Evolutionary conservation across 2,888 invertebrate genomes (phyloP), one percentile per base, ranked within the genome.

Genomic region (Prenolepis imparis): DNA sequence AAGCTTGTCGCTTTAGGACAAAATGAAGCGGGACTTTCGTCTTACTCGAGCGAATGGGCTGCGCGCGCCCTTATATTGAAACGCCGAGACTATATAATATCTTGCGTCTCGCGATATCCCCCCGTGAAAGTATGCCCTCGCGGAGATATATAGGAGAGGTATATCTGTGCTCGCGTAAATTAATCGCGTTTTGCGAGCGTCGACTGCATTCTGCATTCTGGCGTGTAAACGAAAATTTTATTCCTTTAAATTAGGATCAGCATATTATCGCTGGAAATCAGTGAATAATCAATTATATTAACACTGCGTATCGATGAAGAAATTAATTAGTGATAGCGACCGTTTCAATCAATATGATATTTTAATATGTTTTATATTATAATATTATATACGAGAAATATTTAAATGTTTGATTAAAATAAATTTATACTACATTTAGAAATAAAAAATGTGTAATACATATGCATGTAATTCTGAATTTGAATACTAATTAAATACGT

Each of bases 1-100:
- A 94, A 94, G 88, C 94, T 94, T 94, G 94, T 94, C 94, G 94
- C 91, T 94, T 94, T 93, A 94, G 93, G 92, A 93, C 89, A 93
- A 93, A 94, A 94, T 93, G 92, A 94, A 93, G 92, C 92, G 91
- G 85, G 85, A 88, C 86, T 89, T 85, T 82, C 84, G 89, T 83
- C 73, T 83, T 73, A 80, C 72, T 70, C 39, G 5, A 5, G 36
- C 59, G 59, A 72, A 59, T 44, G 59, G 59, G 48, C 72, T 18
- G 55, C n/a, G 21, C 24, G 52, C 70, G 32, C 57, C 70, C 78
- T 72, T 61, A 48, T 36, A 70, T 61, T 61, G 78, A 70, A 78
- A 78, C 44, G 24, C 70, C 44, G 70, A 39, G 36, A 18, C 39
- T 11, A 21, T 5, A 44, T 12, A 78, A 36, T 9, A 28, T 28